Base-by-base conservation (phyloP, 2,113 vertebrate genomes). In the Lanius collurio region DNA sequence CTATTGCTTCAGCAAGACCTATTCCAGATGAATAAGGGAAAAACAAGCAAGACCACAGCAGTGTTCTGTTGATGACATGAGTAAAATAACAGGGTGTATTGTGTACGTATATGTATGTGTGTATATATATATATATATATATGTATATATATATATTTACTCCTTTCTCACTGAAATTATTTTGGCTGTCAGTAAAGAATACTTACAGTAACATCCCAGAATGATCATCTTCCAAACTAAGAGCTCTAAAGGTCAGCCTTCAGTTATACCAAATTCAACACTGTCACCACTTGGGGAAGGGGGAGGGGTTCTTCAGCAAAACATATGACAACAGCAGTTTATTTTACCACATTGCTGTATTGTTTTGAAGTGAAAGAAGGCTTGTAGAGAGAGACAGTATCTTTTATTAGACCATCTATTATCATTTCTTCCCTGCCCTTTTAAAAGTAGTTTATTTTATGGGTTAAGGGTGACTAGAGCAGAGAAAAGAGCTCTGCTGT, bases 371-470 rank as follows among this genome's bases (percentile, higher is more conserved):
- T 65, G 81, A 92, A 89, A 68, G 73, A 80, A 85, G 41, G 27
- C 41, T 95, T 93, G 90, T 76, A 73, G 63, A 50, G 59, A 92
- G 79, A 88, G 65, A 85, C 65, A 79, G 44, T 60, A 83, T 91
- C 85, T 95, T 95, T 96, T 94, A 97, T 91, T 93, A 96, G 85
- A 73, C 55, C 42, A 80, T 90, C 71, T 94, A 95, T 96, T 96
- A 91, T 74, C 20, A 12, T 91, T 96, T 79, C 81, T 91, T 83
- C 68, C 46, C 50, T 42, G 0, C 59, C 84, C 81, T 94, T 97
- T 95, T 83, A 90, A 67, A 93, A 97, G 82, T 78, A 90, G 86
- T 80, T 94, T 92, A 68, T 92, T 96, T 94, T 95, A 90, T 84
- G 86, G 69, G 73, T 81, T 95, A 93, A 33, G 79, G 60, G 69